A percentile compares a stretch with the other conserved stretches of the same genome.
phyloP scores from a whole-genome alignment of 2,888 invertebrate species.

The Hanleya hanleyi region DNA sequence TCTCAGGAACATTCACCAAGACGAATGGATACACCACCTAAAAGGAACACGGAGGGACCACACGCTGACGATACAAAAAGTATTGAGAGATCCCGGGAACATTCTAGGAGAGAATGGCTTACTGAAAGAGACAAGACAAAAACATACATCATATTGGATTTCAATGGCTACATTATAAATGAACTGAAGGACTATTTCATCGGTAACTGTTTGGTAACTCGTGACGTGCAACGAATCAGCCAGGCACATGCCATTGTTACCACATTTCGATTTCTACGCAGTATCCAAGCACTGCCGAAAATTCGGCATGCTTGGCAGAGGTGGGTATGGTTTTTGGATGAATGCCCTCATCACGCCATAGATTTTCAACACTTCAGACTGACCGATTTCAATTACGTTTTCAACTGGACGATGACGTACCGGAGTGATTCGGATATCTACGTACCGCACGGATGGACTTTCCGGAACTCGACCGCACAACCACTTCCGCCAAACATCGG shows the following conservation, averaged over 20 bases:
- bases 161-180: background rate
- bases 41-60: too few relatives aligned
- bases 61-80: too few relatives aligned
- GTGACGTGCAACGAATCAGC: background rate
- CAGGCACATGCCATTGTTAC: background rate
- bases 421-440: background rate
- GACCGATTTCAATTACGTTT: background rate
- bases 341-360: conserved; percentile 2
- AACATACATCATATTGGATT: background rate
- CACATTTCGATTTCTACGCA: background rate
- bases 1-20: too few relatives aligned
- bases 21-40: too few relatives aligned
- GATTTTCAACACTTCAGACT: background rate
- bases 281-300: background rate
- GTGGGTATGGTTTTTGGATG: conserved; percentile 12
- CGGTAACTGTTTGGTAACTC: background rate
- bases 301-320: background rate
- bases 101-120: too few relatives aligned
- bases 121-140: too few relatives aligned
- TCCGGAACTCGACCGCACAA: background rate
- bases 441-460: background rate
- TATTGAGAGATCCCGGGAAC: too few relatives aligned
- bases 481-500: background rate
- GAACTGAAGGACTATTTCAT: background rate
- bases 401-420: conserved; percentile 12